Conservation (phyloP, 2,888 invertebrate genomes). For the Drosophila merina region DNA sequence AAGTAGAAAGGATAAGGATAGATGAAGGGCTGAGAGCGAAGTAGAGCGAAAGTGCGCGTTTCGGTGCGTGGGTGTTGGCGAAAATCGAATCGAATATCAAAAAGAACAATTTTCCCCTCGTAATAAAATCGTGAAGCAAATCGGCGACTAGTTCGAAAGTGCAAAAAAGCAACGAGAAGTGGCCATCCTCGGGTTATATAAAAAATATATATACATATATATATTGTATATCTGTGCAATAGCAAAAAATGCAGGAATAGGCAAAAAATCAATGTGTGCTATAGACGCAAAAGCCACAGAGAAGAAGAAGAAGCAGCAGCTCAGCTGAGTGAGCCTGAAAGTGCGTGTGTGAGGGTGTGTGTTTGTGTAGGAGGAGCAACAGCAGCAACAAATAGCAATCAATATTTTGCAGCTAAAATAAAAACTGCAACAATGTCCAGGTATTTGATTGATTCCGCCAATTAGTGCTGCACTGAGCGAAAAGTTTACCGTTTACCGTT, state of each 20-base stretch:
- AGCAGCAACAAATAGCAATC: conserved; percentile 45
- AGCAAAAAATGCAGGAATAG: conserved; percentile 9
- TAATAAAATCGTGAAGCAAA: conserved; percentile 10
- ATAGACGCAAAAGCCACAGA: conserved; percentile 32
- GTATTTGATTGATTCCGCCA: conserved; percentile 47
- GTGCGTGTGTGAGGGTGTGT: conserved; percentile 13
- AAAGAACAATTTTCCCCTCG: conserved; percentile 37
- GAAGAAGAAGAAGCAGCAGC: conserved; percentile 42
- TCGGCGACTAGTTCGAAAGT: conserved; percentile 19
- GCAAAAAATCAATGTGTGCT: conserved; percentile 35
- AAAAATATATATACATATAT: conserved; percentile 11
- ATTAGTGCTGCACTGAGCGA: conserved; percentile 25
- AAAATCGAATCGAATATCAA: conserved; percentile 36
- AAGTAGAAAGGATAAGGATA: conserved; percentile 50
- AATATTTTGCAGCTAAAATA: conserved; percentile 48
- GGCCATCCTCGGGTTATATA: conserved; percentile 26
- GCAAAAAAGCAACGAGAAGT: conserved; percentile 20
- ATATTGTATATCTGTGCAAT: conserved; percentile 8
- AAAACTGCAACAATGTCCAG: conserved; percentile 63
- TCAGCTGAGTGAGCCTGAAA: conserved; percentile 40
- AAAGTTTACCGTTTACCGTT: conserved; percentile 23
- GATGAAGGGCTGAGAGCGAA: conserved; percentile 14
- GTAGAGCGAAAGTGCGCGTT: conserved; percentile 7
- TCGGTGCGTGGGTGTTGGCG: conserved; percentile 39
- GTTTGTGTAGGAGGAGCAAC: conserved; percentile 13